Evolutionary conservation across 1,140 invertebrate species (phyloP), one percentile per base, ranked within the genome.

Genomic region (Ceratina japonica): DNA sequence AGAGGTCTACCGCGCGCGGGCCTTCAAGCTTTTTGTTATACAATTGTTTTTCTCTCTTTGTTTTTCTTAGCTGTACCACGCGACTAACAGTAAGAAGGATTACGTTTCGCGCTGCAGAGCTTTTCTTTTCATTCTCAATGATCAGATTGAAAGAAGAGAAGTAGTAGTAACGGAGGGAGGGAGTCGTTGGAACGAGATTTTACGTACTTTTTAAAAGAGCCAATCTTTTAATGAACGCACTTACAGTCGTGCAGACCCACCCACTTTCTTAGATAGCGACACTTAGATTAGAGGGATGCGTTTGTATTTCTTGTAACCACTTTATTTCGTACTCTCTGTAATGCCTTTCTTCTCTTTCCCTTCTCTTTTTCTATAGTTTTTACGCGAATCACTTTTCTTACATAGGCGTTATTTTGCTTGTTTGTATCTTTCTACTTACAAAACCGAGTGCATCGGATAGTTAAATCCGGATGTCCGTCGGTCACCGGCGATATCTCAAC

Each of bases 281-380:
- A 84, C 79, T 86, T 90, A 90, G 87, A 84, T 88, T 89, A 90
- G 84, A 85, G 82, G 86, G 81, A 91, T 88, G 87, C 88, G 88
- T 91, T 92, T 91, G 88, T 92, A 90, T 89, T 91, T 91, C 80
- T 90, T 91, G 87, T 91, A 92, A 89, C 88, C 87, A 87, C 66
- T 79, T 86, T 86, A 85, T 86, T 89, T 89, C 84, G 66, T 92
- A 92, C 86, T 88, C 84, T 90, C 15, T 18, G 54, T 56, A 91
- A 91, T 88, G 75, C 81, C 81, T 76, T 75, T 79, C 77, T 85
- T 69, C 24, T 16, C 24, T n/a, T 85, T n/a, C 87, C 87, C 82
- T 86, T 85, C 79, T 79, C 74, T 81, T 84, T 90, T 89, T 89
- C 88, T 90, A 88, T 90, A 90, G 84, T 88, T 89, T 75, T 86